Percentiles rank a stretch among this genome's conserved stretches.
Conservation (phyloP, 1,140 invertebrate genomes). For the Brachionus calyciflorus region DNA sequence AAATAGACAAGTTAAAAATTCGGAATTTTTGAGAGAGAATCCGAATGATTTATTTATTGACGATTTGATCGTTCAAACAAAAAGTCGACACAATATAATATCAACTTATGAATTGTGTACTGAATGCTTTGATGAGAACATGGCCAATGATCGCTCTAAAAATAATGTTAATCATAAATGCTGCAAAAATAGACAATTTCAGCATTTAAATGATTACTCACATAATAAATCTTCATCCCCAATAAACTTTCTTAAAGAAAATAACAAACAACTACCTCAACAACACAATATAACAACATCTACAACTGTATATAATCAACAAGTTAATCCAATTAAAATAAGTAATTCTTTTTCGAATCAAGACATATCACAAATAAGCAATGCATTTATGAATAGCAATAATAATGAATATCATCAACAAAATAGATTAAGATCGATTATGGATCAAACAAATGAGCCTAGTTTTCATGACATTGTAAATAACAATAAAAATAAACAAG, state of each 20-base stretch:
- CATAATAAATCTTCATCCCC: conserved; percentile 8
- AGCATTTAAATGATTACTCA: background rate
- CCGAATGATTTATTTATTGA: conserved; percentile 16
- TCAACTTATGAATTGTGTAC: conserved; percentile 39
- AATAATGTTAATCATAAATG: background rate
- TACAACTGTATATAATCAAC: conserved; percentile 3
- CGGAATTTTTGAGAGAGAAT: background rate
- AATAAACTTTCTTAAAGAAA: background rate
- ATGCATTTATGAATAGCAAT: too few relatives aligned
- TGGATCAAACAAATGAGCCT: background rate
- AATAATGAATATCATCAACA: background rate
- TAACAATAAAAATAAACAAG: too few relatives aligned
- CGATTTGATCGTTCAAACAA: background rate
- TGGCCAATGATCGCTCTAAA: background rate
- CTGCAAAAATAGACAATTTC: conserved; percentile 22
- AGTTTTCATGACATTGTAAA: too few relatives aligned
- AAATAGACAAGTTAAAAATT: background rate
- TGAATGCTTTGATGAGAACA: conserved; percentile 37
- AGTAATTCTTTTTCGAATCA: conserved; percentile 23
- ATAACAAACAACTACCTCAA: background rate
- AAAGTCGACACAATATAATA: conserved; percentile 40
- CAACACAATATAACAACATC: background rate
- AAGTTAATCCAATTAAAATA: background rate
- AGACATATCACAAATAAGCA: conserved; percentile 16
- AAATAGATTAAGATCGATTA: background rate